Conservation (phyloP, 2,888 invertebrate genomes). For the Polyommatus iphigenia region DNA sequence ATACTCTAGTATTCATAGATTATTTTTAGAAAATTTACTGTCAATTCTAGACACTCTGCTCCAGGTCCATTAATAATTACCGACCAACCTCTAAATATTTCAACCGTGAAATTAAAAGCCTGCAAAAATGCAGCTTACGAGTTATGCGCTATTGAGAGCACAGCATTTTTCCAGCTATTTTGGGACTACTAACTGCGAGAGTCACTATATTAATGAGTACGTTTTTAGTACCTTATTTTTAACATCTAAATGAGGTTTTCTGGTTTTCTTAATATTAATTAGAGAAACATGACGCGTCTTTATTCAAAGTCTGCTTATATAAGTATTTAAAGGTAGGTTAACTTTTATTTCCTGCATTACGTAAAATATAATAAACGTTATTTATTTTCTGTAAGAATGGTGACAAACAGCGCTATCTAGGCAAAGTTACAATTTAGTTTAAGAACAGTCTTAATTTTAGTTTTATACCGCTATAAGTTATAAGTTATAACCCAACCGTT, state of each 20-base stretch:
- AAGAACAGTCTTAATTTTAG: no score
- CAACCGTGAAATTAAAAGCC: slow-evolving; percentile 17
- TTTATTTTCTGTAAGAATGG: no score
- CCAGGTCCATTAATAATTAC: not conserved
- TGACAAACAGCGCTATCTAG: no score
- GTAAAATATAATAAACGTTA: no score
- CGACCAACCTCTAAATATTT: not conserved
- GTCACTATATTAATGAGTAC: not conserved
- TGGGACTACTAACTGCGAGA: slow-evolving; percentile 5
- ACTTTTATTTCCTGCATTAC: no score
- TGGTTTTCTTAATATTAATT: not conserved
- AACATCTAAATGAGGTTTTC: not conserved
- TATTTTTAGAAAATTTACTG: not conserved
- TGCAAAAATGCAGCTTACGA: slow-evolving; percentile 3
- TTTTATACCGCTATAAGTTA: no score
- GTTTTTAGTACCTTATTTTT: not conserved
- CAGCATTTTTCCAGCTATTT: not conserved
- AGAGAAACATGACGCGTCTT: not conserved
- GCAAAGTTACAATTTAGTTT: no score
- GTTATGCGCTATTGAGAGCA: slow-evolving; percentile 1
- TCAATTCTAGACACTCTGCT: not conserved
- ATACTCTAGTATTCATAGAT: no score
- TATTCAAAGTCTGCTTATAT: not conserved
- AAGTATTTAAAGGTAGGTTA: no score
- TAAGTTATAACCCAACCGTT: no score